These are phyloP conservation scores for Himantopus leucocephalus DNA, from an alignment of 2,113 vertebrate species.

Conservation along the genomic window DNA sequence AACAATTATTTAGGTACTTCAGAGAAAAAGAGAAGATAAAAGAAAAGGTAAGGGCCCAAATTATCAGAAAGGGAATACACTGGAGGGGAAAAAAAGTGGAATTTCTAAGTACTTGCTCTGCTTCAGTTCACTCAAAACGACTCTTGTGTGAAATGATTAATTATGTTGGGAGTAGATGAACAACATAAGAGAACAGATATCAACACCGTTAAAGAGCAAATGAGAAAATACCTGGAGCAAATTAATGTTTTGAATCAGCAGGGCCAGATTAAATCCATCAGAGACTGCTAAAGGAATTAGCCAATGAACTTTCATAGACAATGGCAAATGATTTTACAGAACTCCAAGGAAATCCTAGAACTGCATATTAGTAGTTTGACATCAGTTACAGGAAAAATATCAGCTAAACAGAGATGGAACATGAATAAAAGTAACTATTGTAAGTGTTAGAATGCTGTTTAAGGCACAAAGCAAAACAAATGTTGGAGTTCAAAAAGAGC, in stretches of 20 bases:
- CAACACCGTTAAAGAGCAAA: slow-evolving; percentile 26
- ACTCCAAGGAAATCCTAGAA: not conserved
- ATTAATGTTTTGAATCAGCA: slow-evolving; percentile 31
- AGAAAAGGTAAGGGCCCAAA: slow-evolving; percentile 18
- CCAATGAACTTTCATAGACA: slow-evolving; percentile 18
- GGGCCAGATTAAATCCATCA: slow-evolving; percentile 8
- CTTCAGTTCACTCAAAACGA: slow-evolving; percentile 49
- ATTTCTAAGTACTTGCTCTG: slow-evolving; percentile 36
- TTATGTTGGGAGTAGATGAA: slow-evolving; percentile 47
- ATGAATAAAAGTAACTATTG: not conserved
- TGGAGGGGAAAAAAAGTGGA: not conserved
- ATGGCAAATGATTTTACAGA: slow-evolving; percentile 1
- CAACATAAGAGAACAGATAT: slow-evolving; percentile 17
- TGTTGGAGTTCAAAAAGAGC: not conserved
- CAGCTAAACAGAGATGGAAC: not conserved
- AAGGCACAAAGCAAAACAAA: not conserved
- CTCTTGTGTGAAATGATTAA: slow-evolving; percentile 56
- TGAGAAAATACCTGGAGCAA: slow-evolving; percentile 48
- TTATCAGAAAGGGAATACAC: slow-evolving; percentile 40
- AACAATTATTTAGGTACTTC: slow-evolving; percentile 1
- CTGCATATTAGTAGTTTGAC: not conserved
- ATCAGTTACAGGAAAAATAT: not conserved
- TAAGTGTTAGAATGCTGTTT: not conserved
- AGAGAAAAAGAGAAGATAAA: slow-evolving; percentile 24
- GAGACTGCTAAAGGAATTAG: not conserved